Conservation (phyloP, 2,113 vertebrate species). For the Sphaerodactylus townsendi region DNA sequence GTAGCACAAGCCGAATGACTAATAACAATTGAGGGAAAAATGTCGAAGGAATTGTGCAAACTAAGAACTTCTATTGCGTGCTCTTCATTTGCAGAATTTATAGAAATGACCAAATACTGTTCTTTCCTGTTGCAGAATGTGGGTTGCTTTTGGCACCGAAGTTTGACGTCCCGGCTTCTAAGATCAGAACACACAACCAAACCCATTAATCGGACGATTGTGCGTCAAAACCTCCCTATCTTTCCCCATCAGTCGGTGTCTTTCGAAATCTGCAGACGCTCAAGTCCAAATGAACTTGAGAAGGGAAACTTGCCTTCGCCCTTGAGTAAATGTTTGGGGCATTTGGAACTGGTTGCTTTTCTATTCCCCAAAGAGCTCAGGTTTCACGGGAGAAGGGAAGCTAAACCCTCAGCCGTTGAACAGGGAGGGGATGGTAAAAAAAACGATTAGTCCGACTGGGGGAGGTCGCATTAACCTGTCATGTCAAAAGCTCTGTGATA, state of each 20-base stretch:
- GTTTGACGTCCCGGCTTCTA: not conserved
- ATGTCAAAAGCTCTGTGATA: constrained; percentile 56
- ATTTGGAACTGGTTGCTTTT: constrained; percentile 44
- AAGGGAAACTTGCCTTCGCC: constrained; percentile 1
- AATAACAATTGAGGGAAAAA: not conserved
- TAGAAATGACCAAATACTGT: fast-evolving
- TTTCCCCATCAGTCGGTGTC: fast-evolving
- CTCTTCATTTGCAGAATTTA: not conserved
- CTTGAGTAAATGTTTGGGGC: not conserved
- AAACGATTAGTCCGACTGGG: constrained; percentile 72
- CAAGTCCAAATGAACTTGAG: not conserved
- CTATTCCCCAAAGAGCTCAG: constrained; percentile 60
- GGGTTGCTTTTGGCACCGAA: not conserved
- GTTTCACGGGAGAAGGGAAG: constrained; percentile 74
- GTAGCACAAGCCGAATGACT: not conserved
- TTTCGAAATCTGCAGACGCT: not conserved
- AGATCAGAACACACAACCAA: fast-evolving
- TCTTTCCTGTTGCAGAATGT: not conserved
- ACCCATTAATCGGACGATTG: not conserved
- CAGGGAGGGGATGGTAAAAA: constrained; percentile 64
- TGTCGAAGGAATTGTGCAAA: not conserved
- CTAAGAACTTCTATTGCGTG: no score
- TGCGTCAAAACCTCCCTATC: not conserved
- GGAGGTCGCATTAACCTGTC: constrained; percentile 74
- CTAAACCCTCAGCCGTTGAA: constrained; percentile 69